Evolutionary conservation across 1,140 invertebrate genomes (phyloP).

Genomic region (Ostrea denselamellosa): DNA sequence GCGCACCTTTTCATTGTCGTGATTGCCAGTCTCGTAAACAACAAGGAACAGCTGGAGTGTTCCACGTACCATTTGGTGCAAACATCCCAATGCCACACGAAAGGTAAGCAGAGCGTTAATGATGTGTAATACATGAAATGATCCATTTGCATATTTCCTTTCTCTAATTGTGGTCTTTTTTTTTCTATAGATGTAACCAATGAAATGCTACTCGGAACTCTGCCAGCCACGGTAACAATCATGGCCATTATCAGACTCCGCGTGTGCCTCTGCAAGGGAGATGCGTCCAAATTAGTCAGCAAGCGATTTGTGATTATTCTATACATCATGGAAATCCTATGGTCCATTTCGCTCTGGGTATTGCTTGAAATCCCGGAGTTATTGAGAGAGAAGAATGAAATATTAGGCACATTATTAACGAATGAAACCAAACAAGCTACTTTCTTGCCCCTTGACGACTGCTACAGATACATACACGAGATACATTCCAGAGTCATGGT

Average conservation of each 20-base stretch:
- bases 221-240: not conserved
- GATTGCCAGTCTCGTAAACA: not conserved
- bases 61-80: not conserved
- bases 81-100: not conserved
- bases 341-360: not conserved
- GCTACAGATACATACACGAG: not conserved
- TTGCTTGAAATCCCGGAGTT: not conserved
- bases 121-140: not conserved
- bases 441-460: not conserved
- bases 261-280: not conserved
- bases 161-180: not conserved
- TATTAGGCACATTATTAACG: not conserved
- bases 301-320: not conserved
- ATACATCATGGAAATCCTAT: not conserved
- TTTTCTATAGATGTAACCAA: not conserved
- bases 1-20: not conserved
- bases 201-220: constrained; percentile 24
- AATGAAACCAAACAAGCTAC: not conserved
- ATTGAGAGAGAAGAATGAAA: not conserved
- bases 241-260: constrained; percentile 3
- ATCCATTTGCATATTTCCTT: not conserved
- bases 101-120: not conserved
- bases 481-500: not conserved
- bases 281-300: not conserved
- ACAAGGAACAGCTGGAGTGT: not conserved